Evolutionary conservation across 2,888 invertebrate species (phyloP), one percentile per base, ranked within the genome.

Genomic region (Caenorhabditis becei): DNA sequence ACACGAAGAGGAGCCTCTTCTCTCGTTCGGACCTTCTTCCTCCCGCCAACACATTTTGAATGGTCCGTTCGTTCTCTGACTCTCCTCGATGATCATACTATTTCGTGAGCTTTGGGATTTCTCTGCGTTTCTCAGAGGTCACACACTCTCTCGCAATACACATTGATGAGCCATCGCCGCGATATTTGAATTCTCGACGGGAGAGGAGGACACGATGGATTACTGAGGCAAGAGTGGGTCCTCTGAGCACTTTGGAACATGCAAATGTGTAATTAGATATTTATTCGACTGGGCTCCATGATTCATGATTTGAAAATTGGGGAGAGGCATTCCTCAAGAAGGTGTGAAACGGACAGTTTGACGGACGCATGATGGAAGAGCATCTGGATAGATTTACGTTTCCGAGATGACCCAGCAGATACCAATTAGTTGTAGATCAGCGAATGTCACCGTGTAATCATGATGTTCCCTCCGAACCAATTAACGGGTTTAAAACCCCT

Each of bases 181-280:
- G 72, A 74, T 74, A 74, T 74, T 74, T 74, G 72, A 74, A 74
- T 74, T 74, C 72, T 58, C 72, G 58, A 56, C 56, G 65, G 72
- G 63, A 51, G 24, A n/a, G 28, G 44, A 18, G 32, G 35, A 44
- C 8, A 28, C 28, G 44, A 37, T 56, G 67, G 51, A 47, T 49
- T 26, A 10, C 5, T n/a, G 28, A 32, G 7, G 26, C 35, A 14
- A 59, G 49, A 59, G 49, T 51, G 23, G 41, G 16, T 14, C 14
- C 41, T 2, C 2, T 3, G 41, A 10, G 14, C 41, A 41, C 41
- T 41, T 41, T 5, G 14, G 14, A 16, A 41, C 41, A 41, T 41
- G 41, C 41, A 10, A 41, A 41, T 10, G 35, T 8, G 35, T n/a
- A n/a, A n/a, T 32, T 32, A 41, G 16, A 41, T 10, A 10, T 41